A percentile compares a stretch with the other conserved stretches of the same genome.
These are phyloP conservation scores for Uromys caudimaculatus DNA, from an alignment of 2,797 vertebrate genomes.

Conservation along the genomic window DNA sequence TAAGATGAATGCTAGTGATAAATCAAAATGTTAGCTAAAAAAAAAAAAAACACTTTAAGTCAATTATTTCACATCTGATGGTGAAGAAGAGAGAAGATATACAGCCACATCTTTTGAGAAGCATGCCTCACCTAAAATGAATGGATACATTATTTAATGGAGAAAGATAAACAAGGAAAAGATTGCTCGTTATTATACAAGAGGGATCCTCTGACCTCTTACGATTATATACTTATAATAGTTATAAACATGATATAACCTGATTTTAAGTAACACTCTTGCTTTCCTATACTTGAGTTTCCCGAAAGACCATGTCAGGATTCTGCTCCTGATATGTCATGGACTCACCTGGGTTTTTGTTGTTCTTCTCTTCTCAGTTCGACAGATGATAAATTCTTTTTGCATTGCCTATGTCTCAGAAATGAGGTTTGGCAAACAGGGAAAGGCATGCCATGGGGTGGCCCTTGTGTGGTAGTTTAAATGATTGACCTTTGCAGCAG, in stretches of 20 bases:
- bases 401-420: neutral
- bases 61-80: neutral
- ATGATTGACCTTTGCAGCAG: neutral
- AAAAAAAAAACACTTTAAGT: constrained; percentile 43
- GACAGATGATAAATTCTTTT: neutral
- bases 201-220: neutral
- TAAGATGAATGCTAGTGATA: constrained; percentile 61
- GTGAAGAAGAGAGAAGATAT: neutral
- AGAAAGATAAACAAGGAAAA: neutral
- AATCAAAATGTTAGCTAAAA: constrained; percentile 44
- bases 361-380: neutral
- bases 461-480: neutral
- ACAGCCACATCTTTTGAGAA: constrained; percentile 8
- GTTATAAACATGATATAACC: neutral
- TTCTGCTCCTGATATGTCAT: neutral
- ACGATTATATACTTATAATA: neutral
- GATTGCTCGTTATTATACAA: neutral
- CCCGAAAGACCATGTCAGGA: neutral
- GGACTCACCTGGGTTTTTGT: neutral
- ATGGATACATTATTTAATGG: neutral
- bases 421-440: too few relatives aligned
- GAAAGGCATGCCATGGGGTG: neutral
- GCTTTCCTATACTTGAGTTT: neutral
- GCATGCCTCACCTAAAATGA: neutral
- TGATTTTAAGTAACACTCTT: constrained; percentile 3